Evolutionary conservation across 1,140 invertebrate species (phyloP).

Genomic region (Drosophila pandora): DNA sequence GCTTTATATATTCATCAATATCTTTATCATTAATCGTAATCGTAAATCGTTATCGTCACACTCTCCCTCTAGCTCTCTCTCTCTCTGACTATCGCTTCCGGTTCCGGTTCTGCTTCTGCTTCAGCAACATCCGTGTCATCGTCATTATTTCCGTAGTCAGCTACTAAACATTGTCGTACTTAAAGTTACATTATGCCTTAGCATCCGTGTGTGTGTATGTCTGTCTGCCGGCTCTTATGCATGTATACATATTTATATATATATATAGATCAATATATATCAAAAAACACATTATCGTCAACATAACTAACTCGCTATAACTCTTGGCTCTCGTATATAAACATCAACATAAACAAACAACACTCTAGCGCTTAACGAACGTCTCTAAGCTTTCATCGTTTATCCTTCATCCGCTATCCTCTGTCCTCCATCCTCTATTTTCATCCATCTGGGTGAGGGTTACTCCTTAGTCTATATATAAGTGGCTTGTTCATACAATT

Average conservation of each 20-base stretch:
- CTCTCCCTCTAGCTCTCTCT: constrained; percentile 10
- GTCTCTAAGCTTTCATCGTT: constrained; percentile 27
- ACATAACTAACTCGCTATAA: constrained; percentile 80
- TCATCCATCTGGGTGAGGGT: constrained; percentile 14
- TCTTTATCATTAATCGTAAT: constrained; percentile 45
- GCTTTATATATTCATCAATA: constrained; percentile 22
- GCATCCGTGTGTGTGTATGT: constrained; percentile 24
- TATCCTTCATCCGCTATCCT: not conserved
- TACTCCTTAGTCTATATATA: constrained; percentile 59
- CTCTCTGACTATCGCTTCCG: constrained; percentile 29
- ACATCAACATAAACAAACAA: constrained; percentile 82
- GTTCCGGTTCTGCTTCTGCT: constrained; percentile 13
- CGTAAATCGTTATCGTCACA: constrained; percentile 43
- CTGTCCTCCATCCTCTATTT: constrained; percentile 8
- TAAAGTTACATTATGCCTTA: constrained; percentile 38
- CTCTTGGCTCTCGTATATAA: constrained; percentile 72
- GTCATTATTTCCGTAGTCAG: constrained; percentile 47
- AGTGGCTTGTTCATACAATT: constrained; percentile 34
- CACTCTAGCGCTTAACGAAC: constrained; percentile 71
- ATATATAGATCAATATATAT: constrained; percentile 57
- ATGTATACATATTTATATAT: constrained; percentile 42
- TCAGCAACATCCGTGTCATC: constrained; percentile 11
- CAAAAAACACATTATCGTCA: constrained; percentile 72
- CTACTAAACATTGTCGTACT: constrained; percentile 63
- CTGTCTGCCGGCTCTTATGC: not conserved